These are phyloP conservation scores for Fukomys damarensis DNA, from an alignment of 2,113 vertebrate species.

Conservation along the genomic window DNA sequence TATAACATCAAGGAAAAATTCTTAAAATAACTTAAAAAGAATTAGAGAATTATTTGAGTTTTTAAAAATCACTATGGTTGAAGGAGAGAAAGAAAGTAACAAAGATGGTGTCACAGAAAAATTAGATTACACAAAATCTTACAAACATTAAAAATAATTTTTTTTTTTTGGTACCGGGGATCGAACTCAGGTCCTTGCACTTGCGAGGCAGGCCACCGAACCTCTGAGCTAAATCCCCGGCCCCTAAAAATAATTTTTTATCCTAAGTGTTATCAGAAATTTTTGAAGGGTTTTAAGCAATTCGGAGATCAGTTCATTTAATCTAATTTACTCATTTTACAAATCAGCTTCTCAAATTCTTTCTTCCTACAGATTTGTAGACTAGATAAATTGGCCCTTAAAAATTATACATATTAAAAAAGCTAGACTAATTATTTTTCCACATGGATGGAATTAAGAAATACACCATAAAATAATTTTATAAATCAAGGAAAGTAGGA, in stretches of 20 bases:
- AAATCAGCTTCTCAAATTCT: neutral
- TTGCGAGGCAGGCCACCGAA: too few species aligned
- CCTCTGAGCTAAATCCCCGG: too few species aligned
- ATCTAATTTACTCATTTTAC: neutral
- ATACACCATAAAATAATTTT: neutral
- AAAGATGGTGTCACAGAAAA: neutral
- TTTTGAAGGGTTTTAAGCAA: neutral
- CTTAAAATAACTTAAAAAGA: neutral
- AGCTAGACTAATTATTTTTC: neutral
- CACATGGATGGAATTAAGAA: neutral
- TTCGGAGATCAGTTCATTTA: neutral
- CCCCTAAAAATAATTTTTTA: conserved; percentile 7
- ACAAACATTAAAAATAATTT: neutral
- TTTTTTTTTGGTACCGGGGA: too few species aligned
- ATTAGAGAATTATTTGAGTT: neutral
- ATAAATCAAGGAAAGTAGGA: neutral
- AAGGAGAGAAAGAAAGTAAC: neutral
- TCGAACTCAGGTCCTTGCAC: too few species aligned
- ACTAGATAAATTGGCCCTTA: neutral
- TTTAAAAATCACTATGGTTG: neutral
- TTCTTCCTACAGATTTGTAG: neutral
- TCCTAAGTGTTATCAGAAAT: neutral
- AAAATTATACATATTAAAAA: neutral
- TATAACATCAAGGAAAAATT: neutral
- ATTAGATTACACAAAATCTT: neutral